phyloP scores from a whole-genome alignment of 2,113 vertebrate species.

The Calidris pugnax region DNA sequence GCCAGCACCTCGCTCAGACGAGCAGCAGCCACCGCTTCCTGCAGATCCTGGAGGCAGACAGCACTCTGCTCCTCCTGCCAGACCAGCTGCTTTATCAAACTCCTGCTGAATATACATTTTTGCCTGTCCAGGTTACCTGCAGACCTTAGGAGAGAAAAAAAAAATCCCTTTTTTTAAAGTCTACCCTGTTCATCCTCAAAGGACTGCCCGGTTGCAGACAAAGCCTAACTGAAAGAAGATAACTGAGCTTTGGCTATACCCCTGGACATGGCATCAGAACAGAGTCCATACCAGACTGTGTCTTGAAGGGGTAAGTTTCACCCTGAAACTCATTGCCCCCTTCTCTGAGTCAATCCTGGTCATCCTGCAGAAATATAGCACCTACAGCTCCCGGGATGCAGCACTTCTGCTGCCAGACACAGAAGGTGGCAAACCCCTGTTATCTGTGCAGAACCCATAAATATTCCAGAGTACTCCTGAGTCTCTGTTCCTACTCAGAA shows the following conservation, averaged over 20 bases:
- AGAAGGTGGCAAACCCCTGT: background rate
- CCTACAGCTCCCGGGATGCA: background rate
- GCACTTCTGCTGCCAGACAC: background rate
- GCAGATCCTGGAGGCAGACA: constrained; percentile 81
- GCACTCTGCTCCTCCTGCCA: constrained; percentile 80
- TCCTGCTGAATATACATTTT: constrained; percentile 81
- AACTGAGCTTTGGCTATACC: background rate
- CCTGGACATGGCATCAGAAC: background rate
- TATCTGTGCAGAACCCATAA: background rate
- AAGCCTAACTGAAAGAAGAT: background rate
- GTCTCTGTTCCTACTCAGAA: background rate
- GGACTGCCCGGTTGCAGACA: background rate
- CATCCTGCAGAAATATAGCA: background rate
- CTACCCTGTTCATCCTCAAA: background rate
- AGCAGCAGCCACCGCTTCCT: constrained; percentile 82
- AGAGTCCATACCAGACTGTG: rapidly evolving
- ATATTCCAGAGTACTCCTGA: background rate
- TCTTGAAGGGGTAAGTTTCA: background rate
- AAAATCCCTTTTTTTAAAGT: background rate
- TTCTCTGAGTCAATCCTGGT: background rate
- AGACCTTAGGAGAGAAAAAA: background rate
- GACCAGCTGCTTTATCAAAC: constrained; percentile 81
- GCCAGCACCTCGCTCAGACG: constrained; percentile 82
- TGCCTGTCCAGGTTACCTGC: constrained; percentile 70
- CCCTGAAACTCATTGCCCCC: background rate